These are phyloP conservation scores for Hypselothyrea guttata DNA, from an alignment of 2,888 invertebrate species.

Conservation along the genomic window DNA sequence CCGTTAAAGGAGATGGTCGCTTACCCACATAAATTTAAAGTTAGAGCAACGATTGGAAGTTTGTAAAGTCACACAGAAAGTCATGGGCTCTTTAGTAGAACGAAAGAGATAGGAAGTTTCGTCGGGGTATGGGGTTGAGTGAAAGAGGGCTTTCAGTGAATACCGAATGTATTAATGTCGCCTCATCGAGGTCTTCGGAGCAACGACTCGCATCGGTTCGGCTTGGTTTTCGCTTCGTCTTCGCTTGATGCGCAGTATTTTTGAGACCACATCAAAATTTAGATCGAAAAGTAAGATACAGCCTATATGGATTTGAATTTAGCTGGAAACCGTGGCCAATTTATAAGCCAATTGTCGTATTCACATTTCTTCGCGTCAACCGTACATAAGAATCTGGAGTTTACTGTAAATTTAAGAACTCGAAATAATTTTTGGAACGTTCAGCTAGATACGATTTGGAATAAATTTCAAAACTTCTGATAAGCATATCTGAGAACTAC, in stretches of 20 bases:
- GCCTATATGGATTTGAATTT: background rate
- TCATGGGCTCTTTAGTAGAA: background rate
- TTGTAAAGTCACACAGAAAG: constrained; percentile 44
- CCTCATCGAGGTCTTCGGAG: constrained; percentile 27
- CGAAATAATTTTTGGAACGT: constrained; percentile 26
- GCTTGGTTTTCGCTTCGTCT: constrained; percentile 41
- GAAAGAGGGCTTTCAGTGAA: constrained; percentile 18
- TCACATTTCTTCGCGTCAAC: constrained; percentile 26
- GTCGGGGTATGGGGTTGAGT: background rate
- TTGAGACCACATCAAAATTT: constrained; percentile 47
- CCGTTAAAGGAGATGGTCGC: background rate
- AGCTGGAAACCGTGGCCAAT: constrained; percentile 25
- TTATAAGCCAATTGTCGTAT: constrained; percentile 16
- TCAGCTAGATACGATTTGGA: constrained; percentile 10
- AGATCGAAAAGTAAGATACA: too few relatives aligned
- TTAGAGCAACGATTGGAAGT: constrained; percentile 21
- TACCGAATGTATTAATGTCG: constrained; percentile 30
- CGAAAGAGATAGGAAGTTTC: background rate
- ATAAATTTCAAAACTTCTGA: constrained; percentile 39
- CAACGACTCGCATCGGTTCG: constrained; percentile 35
- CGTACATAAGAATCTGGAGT: constrained; percentile 4
- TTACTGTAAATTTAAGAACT: constrained; percentile 27
- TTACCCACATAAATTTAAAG: constrained; percentile 46
- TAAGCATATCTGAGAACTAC: background rate
- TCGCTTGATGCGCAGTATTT: constrained; percentile 49